Evolutionary conservation across 2,797 vertebrate genomes (phyloP), one percentile per base, ranked within the genome.

Genomic region (Hyperoplus immaculatus): DNA sequence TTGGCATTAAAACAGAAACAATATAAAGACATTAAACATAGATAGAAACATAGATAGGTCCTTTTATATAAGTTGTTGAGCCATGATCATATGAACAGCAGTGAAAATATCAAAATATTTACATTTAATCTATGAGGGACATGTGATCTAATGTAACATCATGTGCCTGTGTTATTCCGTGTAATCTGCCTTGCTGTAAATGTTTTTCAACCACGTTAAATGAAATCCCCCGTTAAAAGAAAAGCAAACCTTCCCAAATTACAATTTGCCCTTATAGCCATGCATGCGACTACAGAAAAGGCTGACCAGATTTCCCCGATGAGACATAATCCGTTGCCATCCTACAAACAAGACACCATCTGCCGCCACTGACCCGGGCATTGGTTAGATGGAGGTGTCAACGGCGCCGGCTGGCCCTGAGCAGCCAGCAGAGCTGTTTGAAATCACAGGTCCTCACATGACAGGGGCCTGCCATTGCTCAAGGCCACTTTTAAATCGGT

Each of bases 281-380:
- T 84, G 74, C 69, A 55, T 72, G 77, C 57, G 80, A 82, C 83
- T 58, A 82, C 86, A 85, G 85, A 91, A 91, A 91, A 83, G 84
- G 82, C 87, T 21, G 85, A 91, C 80, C 77, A 88, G 88, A 90
- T 93, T 92, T 91, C 81, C 81, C 80, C 21, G 80, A 86, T 69
- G 87, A 84, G 88, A 91, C 92, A 83, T 94, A 94, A 95, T 94
- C 92, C 92, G 78, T 18, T 45, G 76, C 90, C 90, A 93, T 93
- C 89, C 89, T 87, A 91, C 92, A 94, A 93, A 94, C 93, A 93
- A 89, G 88, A 86, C 89, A 85, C 94, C 95, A 96, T 96, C 95
- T 96, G 95, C 84, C 92, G 89, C 93, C 87, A 89, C 86, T 89
- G 92, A 94, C 94, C 92, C 57, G 74, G 77, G 72, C 83, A 72